Evolutionary conservation across 2,797 vertebrate species (phyloP), one percentile per base, ranked within the genome.

Genomic region (Gila robusta): DNA sequence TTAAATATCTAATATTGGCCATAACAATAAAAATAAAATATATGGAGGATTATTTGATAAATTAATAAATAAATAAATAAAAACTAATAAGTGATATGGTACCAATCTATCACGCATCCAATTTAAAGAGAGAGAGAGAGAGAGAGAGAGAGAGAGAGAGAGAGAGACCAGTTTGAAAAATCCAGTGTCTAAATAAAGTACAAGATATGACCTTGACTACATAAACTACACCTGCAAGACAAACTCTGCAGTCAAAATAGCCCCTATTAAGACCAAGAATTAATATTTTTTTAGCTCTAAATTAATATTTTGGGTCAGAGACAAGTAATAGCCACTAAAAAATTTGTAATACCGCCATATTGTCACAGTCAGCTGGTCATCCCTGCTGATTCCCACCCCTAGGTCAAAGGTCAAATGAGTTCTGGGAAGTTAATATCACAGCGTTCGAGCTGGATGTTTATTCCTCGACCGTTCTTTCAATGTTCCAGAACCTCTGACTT

Each of bases 401-500:
- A 32, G 78, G 78, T 80, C 78, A 79, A 66, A 67, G 79, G 10
- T 67, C 26, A 4, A 67, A 32, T 66, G 3, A 14, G 21, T 80
- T 69, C 66, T 76, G 26, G 32, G 49, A 39, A 19, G 56, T 39
- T 28, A 70, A 78, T 56, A 69, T 67, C n/a, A 66, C 83, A 69
- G n/a, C 35, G 39, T 23, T 26, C 35, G 79, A 81, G 44, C 79
- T 81, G 32, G 79, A 37, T 71, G 79, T 77, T 69, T 71, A 39
- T 26, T 82, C 56, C 72, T 81, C 44, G 73, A 84, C 73, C 79
- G n/a, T 56, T 62, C 28, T 71, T 79, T 78, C 54, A 70, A 11
- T 41, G 56, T 70, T 82, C 28, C 72, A 86, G 62, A 80, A 89
- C 81, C 77, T 71, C 52, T 44, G 77, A 28, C 84, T 85, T 79